phyloP scores from a whole-genome alignment of 30 jellyfish, hydroid and myxozoan species.

The Phacellophora camtschatica region DNA sequence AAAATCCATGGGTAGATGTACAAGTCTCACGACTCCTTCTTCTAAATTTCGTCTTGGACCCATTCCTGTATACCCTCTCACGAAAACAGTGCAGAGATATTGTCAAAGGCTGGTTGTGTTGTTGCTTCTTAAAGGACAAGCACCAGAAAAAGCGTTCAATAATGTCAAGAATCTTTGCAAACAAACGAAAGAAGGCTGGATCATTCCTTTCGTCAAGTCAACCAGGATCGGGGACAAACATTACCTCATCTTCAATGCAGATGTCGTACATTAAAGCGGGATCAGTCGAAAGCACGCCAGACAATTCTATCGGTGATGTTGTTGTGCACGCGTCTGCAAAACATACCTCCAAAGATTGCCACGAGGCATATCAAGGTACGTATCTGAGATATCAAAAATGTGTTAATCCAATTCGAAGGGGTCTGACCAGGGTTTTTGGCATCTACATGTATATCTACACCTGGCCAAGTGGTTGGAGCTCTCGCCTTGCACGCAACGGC shows the following conservation, averaged over 20 bases:
- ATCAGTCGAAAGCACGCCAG: constrained; percentile 38
- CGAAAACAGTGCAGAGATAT: constrained; percentile 72
- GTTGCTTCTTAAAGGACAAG: constrained; percentile 24
- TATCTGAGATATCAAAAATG: no score
- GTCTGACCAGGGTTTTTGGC: no score
- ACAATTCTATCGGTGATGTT: constrained; percentile 5
- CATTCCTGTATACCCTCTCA: constrained; percentile 69
- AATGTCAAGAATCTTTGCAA: background rate
- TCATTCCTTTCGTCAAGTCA: constrained; percentile 50
- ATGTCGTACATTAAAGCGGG: constrained; percentile 22
- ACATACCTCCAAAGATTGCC: background rate
- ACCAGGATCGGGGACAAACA: constrained; percentile 26
- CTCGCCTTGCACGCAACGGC: no score
- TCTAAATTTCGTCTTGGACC: constrained; percentile 74
- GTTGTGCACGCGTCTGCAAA: constrained; percentile 36
- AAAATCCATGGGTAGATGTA: constrained; percentile 73
- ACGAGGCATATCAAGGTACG: no score
- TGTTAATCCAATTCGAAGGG: no score
- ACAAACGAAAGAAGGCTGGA: constrained; percentile 41
- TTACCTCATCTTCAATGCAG: constrained; percentile 15
- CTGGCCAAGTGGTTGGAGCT: no score
- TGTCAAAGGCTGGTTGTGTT: constrained; percentile 63
- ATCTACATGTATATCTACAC: no score
- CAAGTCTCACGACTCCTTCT: constrained; percentile 68
- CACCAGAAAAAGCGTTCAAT: background rate